Evolutionary conservation across 2,113 vertebrate species (phyloP).

Genomic region (Crotalus helleri): DNA sequence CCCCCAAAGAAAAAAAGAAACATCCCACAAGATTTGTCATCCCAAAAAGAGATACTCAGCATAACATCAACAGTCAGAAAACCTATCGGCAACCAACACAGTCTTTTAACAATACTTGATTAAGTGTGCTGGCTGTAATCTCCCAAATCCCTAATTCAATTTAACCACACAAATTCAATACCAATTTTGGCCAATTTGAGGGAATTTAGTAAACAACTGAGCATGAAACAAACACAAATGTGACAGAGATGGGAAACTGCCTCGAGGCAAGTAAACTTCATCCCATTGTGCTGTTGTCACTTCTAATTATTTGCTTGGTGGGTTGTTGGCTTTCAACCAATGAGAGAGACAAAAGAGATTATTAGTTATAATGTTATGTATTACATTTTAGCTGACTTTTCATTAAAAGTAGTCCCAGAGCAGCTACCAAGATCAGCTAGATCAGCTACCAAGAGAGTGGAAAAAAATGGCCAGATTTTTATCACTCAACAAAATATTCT

Average conservation of each 20-base stretch:
- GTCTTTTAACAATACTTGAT: conserved; percentile 9
- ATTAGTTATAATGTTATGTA: not conserved
- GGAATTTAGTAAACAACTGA: conserved; percentile 8
- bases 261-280: not conserved
- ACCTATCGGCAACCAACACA: not conserved
- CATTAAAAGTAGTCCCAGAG: not conserved
- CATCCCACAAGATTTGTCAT: not conserved
- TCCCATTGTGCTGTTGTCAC: not conserved
- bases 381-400: not conserved
- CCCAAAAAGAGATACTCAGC: not conserved
- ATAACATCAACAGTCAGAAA: not conserved
- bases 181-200: conserved; percentile 16
- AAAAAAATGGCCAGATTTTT: not conserved
- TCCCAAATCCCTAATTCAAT: conserved; percentile 15
- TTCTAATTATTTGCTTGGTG: not conserved
- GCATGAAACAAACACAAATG: not conserved
- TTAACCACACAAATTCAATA: conserved; percentile 9
- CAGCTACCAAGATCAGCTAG: not conserved
- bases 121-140: not conserved
- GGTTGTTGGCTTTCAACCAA: not conserved
- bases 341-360: not conserved
- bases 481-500: not conserved
- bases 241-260: not conserved
- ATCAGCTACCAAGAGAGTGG: not conserved
- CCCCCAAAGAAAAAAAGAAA: not conserved